Conservation (phyloP, 2,797 vertebrate species). For the Urocyon cinereoargenteus region DNA sequence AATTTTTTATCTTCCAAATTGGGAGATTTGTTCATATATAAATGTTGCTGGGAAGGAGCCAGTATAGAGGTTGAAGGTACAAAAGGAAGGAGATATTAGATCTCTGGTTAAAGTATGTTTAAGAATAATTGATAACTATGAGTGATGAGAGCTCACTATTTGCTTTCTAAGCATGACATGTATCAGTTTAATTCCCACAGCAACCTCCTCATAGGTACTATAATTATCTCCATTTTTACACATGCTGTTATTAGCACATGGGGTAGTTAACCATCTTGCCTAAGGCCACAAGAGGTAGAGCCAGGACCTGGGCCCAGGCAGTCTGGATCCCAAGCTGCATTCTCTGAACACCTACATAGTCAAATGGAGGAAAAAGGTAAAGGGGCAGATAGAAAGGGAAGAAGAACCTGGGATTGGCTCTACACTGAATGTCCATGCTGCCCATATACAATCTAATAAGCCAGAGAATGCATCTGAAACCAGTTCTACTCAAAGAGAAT, state of each 20-base stretch:
- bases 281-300: background rate
- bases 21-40: background rate
- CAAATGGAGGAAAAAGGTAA: background rate
- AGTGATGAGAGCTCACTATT: background rate
- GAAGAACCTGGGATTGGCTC: background rate
- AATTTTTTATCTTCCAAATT: background rate
- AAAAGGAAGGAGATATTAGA: background rate
- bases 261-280: background rate
- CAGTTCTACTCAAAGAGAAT: background rate
- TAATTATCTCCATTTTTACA: background rate
- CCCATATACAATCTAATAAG: background rate
- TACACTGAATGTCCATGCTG: background rate
- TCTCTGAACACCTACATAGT: constrained; percentile 14
- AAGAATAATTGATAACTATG: background rate
- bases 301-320: background rate
- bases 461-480: background rate
- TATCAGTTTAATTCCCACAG: background rate
- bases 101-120: background rate
- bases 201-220: background rate
- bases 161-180: background rate
- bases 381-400: background rate
- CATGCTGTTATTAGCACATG: background rate
- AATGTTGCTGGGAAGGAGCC: background rate
- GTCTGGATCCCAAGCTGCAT: background rate
- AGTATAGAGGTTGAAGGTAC: background rate